Base-by-base conservation (phyloP, 2,888 invertebrate genomes). In the Anodontia alba region DNA sequence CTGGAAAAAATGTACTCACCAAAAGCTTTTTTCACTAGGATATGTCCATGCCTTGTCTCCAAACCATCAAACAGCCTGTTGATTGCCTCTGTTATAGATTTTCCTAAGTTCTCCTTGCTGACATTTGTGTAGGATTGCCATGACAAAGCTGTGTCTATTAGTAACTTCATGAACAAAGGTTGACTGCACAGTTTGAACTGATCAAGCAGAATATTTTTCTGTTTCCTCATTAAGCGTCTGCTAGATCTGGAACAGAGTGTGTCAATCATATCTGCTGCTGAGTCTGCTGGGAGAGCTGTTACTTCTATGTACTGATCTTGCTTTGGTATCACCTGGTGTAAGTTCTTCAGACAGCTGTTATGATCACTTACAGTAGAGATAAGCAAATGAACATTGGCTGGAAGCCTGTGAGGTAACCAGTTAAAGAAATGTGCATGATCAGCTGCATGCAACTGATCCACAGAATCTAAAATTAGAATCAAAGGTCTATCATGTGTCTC, bases 81-180 rank as follows among this genome's bases (percentile, higher is more conserved):
- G n/a, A n/a, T n/a, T n/a, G n/a, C n/a, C n/a, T n/a, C n/a, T n/a
- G n/a, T n/a, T n/a, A n/a, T n/a, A n/a, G n/a, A n/a, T n/a, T n/a
- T n/a, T n/a, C n/a, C n/a, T n/a, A n/a, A n/a, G n/a, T n/a, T n/a
- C n/a, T n/a, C n/a, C n/a, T n/a, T n/a, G n/a, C n/a, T n/a, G n/a
- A n/a, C n/a, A n/a, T n/a, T n/a, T n/a, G n/a, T n/a, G n/a, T n/a
- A n/a, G n/a, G n/a, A n/a, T n/a, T n/a, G n/a, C n/a, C n/a, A n/a
- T n/a, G n/a, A n/a, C n/a, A n/a, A n/a, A n/a, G n/a, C n/a, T n/a
- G n/a, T 84, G 62, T 91, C 89, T 26, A 88, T 78, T 38, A 89
- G 66, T 49, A 93, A 62, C 81, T 90, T 90, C 57, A 93, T 80
- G 66, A 87, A 93, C 62, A 93, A 76, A 7, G 93, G 92, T 57